phyloP scores from a whole-genome alignment of 2,113 vertebrate species.

The Oncorhynchus tshawytscha region DNA sequence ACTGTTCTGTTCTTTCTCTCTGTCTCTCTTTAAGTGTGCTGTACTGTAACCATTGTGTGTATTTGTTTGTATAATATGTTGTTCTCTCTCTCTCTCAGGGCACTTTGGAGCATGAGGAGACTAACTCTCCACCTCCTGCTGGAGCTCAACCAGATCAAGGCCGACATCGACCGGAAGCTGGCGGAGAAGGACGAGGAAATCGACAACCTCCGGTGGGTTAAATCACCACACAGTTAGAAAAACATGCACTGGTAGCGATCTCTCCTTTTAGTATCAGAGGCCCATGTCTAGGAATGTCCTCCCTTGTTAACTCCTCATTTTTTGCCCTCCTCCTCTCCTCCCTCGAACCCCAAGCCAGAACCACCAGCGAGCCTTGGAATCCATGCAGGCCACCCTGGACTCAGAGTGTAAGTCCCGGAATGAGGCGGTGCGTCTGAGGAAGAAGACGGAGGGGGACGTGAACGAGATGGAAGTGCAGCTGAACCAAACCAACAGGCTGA shows the following conservation, averaged over 20 bases:
- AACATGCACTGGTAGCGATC: neutral
- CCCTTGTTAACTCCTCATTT: neutral
- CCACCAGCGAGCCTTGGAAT: slow-evolving; percentile 87
- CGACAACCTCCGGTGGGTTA: slow-evolving; percentile 81
- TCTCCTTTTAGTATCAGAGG: neutral
- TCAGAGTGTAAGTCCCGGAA: slow-evolving; percentile 86
- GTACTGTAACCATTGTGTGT: no score
- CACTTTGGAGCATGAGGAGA: slow-evolving; percentile 91
- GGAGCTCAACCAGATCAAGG: slow-evolving; percentile 90
- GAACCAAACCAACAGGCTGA: no score
- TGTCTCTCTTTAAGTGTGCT: no score
- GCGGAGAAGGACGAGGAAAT: slow-evolving; percentile 91
- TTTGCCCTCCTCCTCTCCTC: neutral
- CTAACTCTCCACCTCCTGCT: slow-evolving; percentile 91
- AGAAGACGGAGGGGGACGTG: slow-evolving; percentile 94
- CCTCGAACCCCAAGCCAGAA: slow-evolving; percentile 76
- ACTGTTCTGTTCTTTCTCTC: no score
- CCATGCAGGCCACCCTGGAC: slow-evolving; percentile 87
- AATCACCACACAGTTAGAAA: neutral
- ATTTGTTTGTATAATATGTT: no score
- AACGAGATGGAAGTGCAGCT: slow-evolving; percentile 88
- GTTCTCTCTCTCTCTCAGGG: slow-evolving; percentile 65
- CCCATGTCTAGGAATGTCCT: neutral
- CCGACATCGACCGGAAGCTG: slow-evolving; percentile 88
- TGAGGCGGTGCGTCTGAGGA: slow-evolving; percentile 86